Conservation (phyloP, 2,797 vertebrate species). For the Selene dorsalis region DNA sequence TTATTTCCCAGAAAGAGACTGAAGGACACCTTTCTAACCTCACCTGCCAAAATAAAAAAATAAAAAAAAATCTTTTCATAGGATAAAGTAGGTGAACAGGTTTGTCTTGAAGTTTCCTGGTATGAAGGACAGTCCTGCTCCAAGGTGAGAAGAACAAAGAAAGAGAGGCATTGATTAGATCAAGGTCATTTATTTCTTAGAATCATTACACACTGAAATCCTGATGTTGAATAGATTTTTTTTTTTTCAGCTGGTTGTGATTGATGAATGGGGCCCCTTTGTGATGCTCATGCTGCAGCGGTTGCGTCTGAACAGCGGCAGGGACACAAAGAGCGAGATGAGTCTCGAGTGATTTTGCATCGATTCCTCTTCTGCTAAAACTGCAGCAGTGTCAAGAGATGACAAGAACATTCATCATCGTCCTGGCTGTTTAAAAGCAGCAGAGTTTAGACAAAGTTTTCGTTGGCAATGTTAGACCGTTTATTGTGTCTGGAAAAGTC, state of each 20-base stretch:
- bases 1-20: too few species aligned
- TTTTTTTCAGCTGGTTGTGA: slow-evolving; percentile 28
- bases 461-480: neutral
- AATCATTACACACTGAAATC: slow-evolving; percentile 39
- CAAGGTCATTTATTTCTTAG: slow-evolving; percentile 66
- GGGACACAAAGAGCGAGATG: slow-evolving; percentile 17
- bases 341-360: slow-evolving; percentile 42
- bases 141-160: slow-evolving; percentile 31
- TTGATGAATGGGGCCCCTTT: slow-evolving; percentile 52
- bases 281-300: slow-evolving; percentile 36
- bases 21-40: neutral
- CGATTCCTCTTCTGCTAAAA: slow-evolving; percentile 42
- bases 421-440: slow-evolving; percentile 24
- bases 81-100: neutral
- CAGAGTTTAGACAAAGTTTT: slow-evolving; percentile 10
- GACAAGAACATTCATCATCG: slow-evolving; percentile 52
- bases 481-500: neutral
- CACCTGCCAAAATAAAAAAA: neutral
- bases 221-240: slow-evolving; percentile 48
- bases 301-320: neutral
- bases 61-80: neutral
- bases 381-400: slow-evolving; percentile 31
- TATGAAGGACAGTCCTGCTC: neutral
- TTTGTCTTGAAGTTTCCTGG: neutral
- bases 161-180: slow-evolving; percentile 51